Evolutionary conservation across 2,113 vertebrate genomes (phyloP).

Genomic region (Zapus hudsonius): DNA sequence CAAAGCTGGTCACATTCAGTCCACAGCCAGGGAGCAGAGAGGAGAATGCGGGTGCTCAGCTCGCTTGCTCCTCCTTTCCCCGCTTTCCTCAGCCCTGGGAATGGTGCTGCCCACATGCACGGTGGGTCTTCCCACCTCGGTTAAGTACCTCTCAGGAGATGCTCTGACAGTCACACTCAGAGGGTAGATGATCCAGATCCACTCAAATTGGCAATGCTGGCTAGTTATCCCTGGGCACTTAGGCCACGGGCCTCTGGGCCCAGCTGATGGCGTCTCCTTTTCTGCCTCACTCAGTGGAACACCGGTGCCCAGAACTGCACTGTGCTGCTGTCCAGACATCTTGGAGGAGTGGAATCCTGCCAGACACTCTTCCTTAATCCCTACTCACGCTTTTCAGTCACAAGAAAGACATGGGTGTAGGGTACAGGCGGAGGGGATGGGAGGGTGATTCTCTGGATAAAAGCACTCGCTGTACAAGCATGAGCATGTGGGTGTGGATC

Average conservation of each 20-base stretch:
- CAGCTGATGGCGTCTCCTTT: rapidly evolving
- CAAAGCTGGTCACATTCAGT: background rate
- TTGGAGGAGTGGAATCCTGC: background rate
- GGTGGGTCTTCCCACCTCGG: background rate
- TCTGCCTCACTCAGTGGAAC: background rate
- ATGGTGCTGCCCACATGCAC: background rate
- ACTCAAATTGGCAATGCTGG: background rate
- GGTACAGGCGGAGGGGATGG: too few relatives aligned
- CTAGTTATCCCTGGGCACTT: background rate
- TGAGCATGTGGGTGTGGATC: too few relatives aligned
- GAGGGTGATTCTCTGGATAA: too few relatives aligned
- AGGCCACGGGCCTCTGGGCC: background rate
- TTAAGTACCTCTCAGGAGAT: background rate
- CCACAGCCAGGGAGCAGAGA: background rate
- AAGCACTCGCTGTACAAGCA: too few relatives aligned
- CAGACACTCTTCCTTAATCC: background rate
- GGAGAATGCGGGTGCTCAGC: too few relatives aligned
- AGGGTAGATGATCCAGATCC: background rate
- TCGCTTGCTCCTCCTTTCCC: too few relatives aligned
- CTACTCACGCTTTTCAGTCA: background rate
- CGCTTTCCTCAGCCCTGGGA: background rate
- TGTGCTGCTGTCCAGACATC: too few relatives aligned
- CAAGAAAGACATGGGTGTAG: background rate
- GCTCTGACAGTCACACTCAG: background rate
- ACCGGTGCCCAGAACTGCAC: too few relatives aligned